Evolutionary conservation across 1,140 invertebrate genomes (phyloP), one percentile per base, ranked within the genome.

Genomic region (Drosophila trapezifrons): DNA sequence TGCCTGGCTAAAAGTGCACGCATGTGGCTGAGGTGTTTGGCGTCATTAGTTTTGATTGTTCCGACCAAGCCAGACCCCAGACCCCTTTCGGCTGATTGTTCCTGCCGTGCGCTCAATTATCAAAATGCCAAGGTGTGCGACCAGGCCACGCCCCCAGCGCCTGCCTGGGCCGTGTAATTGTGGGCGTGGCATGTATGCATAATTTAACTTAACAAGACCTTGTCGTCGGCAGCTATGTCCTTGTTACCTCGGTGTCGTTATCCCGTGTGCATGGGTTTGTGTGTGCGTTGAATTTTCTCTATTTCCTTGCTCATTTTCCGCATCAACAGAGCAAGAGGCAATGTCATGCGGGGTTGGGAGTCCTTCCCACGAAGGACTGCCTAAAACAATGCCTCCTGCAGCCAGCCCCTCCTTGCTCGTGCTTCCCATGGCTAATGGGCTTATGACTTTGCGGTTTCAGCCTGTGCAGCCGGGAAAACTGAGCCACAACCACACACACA

Each of bases 171-270:
- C 29, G 52, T 57, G 46, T 71, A 71, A 47, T 63, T 20, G 38
- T 47, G 58, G 74, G 75, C 55, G 74, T 78, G 65, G 79, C 79
- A 64, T 89, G 70, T 83, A 89, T 87, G 80, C 83, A 87, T 87
- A 83, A 87, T 87, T 87, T 84, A 89, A 89, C 83, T 56, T 87
- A 89, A 87, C 71, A 87, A 83, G 83, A 79, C 76, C 83, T 77
- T 83, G 79, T 83, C 67, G 79, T 76, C 63, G 57, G 76, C 66
- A 63, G 43, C 52, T 38, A 55, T 65, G 84, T 76, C 76, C 79
- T 83, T 76, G 65, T 67, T 84, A 78, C 35, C 22, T 51, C 64
- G 74, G 60, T 75, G 73, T 75, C 70, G 69, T 64, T 75, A 75
- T 75, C 59, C 52, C 27, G 18, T 35, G 20, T 52, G 20, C 43